Evolutionary conservation across 2,113 vertebrate species (phyloP).

Genomic region (Illadopsis cleaveri): DNA sequence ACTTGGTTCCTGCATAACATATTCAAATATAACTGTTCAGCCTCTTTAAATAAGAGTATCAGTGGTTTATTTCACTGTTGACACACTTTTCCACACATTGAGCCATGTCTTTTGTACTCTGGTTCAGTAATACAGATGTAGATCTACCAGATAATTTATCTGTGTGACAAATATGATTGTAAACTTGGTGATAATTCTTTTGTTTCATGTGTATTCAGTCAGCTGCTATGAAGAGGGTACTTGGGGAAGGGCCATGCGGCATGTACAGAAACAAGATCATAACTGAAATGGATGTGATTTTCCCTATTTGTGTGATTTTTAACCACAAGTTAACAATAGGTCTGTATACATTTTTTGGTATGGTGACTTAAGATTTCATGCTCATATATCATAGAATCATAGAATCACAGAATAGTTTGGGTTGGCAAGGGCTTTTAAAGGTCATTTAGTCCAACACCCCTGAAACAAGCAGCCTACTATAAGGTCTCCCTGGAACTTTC

Average conservation of each 20-base stretch:
- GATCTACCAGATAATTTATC: not conserved
- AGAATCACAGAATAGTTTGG: not conserved
- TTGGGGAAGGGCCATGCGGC: not conserved
- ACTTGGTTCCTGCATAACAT: not conserved
- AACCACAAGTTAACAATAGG: not conserved
- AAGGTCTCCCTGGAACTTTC: not conserved
- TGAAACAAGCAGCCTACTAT: not conserved
- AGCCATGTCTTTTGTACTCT: not conserved
- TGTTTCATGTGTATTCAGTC: not conserved
- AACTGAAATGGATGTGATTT: not conserved
- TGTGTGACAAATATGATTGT: not conserved
- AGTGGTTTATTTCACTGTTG: not conserved
- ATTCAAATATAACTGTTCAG: conserved; percentile 1
- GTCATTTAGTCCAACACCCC: not conserved
- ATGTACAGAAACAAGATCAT: not conserved
- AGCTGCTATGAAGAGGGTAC: not conserved
- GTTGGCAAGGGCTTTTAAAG: not conserved
- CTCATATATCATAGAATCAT: not conserved
- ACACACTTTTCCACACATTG: not conserved
- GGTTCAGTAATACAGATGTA: not conserved
- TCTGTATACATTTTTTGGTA: not conserved
- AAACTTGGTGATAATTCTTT: not conserved
- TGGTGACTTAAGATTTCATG: not conserved
- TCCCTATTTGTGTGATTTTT: not conserved
- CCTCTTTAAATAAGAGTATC: not conserved